Percentiles rank a stretch among this genome's conserved stretches.
Evolutionary conservation across 2,888 invertebrate species (phyloP).

Genomic region (Dermolepida albohirtum): DNA sequence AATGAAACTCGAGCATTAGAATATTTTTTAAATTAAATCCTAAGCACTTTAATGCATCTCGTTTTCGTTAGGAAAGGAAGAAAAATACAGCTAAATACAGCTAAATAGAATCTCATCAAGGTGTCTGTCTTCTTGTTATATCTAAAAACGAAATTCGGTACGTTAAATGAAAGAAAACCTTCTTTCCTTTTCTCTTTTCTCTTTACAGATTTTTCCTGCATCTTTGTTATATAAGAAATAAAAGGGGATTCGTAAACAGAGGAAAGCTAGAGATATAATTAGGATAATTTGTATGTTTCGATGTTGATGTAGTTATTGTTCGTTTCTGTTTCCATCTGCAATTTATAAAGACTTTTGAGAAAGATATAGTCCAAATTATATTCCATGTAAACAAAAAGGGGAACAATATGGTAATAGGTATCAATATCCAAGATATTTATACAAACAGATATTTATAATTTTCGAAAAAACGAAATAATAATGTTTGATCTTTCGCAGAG

Average conservation of each 20-base stretch:
- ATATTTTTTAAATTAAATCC: constrained; percentile 28
- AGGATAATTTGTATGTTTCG: background rate
- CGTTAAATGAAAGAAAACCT: constrained; percentile 31
- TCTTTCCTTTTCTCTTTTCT: constrained; percentile 27
- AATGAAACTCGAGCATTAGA: constrained; percentile 16
- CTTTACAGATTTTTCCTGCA: constrained; percentile 4
- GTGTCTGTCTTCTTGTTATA: constrained; percentile 28
- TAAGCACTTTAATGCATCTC: constrained; percentile 21
- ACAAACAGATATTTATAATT: no score
- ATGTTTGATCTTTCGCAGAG: no score
- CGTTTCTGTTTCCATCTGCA: no score
- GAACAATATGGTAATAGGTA: no score
- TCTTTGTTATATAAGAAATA: background rate
- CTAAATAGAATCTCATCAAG: constrained; percentile 39
- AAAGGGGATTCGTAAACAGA: background rate
- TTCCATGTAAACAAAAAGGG: no score
- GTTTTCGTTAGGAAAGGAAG: background rate
- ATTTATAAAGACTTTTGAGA: no score
- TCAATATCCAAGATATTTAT: no score
- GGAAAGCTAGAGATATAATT: background rate
- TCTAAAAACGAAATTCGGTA: constrained; percentile 17
- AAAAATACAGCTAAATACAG: no score
- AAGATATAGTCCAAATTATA: no score
- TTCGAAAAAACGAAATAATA: no score
- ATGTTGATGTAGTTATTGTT: no score